Evolutionary conservation across 2,888 invertebrate species (phyloP), one percentile per base, ranked within the genome.

Genomic region (Tenthredo distinguenda): DNA sequence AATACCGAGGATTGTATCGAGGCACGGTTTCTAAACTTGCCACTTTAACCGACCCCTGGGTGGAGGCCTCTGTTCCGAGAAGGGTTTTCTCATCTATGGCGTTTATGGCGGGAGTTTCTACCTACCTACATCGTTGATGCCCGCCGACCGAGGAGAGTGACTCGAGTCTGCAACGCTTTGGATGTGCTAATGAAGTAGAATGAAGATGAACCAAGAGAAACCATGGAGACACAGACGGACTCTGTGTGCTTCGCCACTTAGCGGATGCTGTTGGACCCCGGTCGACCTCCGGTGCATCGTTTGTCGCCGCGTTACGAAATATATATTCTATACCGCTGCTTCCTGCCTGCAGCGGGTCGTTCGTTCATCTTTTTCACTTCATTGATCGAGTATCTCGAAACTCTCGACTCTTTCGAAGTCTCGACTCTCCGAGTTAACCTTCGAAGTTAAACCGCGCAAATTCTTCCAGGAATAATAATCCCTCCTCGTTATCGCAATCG

Each of bases 161-260:
- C 68, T 68, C 15, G 83, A 83, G 83, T 83, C 65, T 43, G 65
- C 74, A 86, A 87, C 84, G 90, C 88, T 89, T 90, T 89, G 91
- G 89, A 90, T 90, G 93, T 93, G 93, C 92, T 93, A 93, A 93
- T 93, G 92, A 92, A 92, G 91, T 91, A 83, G 83, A 83, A 83
- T 83, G 83, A 83, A 83, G 83, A 83, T 65, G 83, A 83, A 71
- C 71, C 83, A 34, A 68, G 83, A 83, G 50, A 71, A 83, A 83
- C 83, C 83, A 83, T 68, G 83, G 83, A 91, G 92, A 92, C 91
- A 92, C 91, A 91, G 91, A 90, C 90, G 89, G 89, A 88, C 90
- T 87, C 87, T 92, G 92, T 93, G 90, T 93, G 89, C 93, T 91
- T 90, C 91, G 89, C 91, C 92, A 92, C 91, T 93, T 93, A 92